A percentile compares a stretch with the other conserved stretches of the same genome.
phyloP scores from a whole-genome alignment of 2,797 vertebrate genomes.

The Chloroceryle amazona region DNA sequence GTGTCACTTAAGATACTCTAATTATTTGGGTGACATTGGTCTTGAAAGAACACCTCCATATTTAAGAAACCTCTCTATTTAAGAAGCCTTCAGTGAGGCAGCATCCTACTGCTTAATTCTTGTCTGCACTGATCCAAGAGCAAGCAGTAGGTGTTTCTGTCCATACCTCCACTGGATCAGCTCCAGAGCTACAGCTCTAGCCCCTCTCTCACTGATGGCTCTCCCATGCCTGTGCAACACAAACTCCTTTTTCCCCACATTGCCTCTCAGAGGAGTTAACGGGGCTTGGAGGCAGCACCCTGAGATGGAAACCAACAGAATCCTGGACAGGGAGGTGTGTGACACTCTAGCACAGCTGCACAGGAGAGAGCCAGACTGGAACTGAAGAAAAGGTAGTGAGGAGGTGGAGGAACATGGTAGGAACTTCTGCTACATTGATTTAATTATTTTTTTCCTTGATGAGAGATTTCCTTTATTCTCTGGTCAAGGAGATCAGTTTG shows the following conservation, averaged over 20 bases:
- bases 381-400: not conserved
- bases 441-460: not conserved
- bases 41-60: not conserved
- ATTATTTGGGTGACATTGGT: not conserved
- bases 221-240: not conserved
- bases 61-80: not conserved
- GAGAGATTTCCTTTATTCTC: not conserved
- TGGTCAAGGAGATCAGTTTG: not conserved
- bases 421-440: not conserved
- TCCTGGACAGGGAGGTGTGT: not conserved
- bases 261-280: not conserved
- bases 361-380: not conserved
- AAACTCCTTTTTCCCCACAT: not conserved
- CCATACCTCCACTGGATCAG: not conserved
- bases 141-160: not conserved
- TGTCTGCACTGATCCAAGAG: not conserved
- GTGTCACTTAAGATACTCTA: not conserved
- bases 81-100: not conserved
- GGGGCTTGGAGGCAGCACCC: not conserved
- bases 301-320: not conserved
- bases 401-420: not conserved
- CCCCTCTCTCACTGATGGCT: not conserved
- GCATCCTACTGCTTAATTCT: not conserved
- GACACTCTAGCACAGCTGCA: not conserved
- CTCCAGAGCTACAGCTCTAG: not conserved